Evolutionary conservation across 2,797 vertebrate genomes (phyloP).

Genomic region (Manis crassicaudata): DNA sequence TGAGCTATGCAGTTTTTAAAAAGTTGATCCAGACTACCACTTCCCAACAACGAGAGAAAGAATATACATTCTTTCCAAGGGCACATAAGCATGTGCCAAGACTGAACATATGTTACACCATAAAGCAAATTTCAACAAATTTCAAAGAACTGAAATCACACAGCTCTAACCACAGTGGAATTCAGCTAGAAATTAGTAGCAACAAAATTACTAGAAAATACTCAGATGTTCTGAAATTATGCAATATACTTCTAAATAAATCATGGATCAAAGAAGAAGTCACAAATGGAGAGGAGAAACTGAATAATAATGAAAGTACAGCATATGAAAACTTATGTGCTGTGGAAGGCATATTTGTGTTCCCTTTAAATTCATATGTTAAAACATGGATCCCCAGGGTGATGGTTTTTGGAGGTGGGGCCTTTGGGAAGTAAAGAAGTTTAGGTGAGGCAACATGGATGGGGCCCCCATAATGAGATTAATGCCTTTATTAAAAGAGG

Average conservation of each 20-base stretch:
- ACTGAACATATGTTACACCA: not conserved
- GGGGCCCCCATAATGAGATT: not conserved
- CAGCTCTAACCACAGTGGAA: not conserved
- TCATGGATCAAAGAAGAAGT: not conserved
- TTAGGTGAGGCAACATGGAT: not conserved
- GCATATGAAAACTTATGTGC: not conserved
- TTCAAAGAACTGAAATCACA: slow-evolving; percentile 24
- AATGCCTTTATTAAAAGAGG: not conserved
- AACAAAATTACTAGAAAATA: slow-evolving; percentile 14
- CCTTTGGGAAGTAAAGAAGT: not conserved
- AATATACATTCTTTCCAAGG: not conserved
- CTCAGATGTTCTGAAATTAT: not conserved
- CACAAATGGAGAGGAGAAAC: not conserved
- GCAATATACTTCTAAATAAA: not conserved
- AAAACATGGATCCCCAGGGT: not conserved
- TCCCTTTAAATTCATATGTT: not conserved
- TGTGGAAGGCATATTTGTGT: not conserved
- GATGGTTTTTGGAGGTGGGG: not conserved
- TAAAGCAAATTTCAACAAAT: slow-evolving; percentile 3
- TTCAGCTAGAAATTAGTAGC: slow-evolving; percentile 34
- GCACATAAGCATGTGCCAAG: not conserved
- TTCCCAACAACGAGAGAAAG: not conserved
- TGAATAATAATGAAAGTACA: not conserved
- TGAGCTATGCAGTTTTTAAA: not conserved
- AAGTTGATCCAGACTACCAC: not conserved